phyloP scores from a whole-genome alignment of 2,888 invertebrate species.

The Zonitis immaculata region DNA sequence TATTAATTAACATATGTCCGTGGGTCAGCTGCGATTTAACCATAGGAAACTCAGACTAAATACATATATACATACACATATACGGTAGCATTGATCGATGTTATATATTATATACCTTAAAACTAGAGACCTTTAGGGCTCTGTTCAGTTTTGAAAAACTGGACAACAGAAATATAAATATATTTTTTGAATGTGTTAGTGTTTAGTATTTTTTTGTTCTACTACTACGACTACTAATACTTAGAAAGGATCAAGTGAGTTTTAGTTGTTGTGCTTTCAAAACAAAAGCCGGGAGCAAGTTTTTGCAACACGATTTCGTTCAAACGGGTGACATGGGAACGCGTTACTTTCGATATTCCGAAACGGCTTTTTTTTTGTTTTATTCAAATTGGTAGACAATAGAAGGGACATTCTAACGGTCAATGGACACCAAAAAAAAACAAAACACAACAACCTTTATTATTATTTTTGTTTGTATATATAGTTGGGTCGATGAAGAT shows the following conservation, averaged over 20 bases:
- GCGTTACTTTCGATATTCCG: conserved; percentile 18
- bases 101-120: too few species aligned
- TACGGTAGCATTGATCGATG: conserved; percentile 29
- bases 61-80: too few species aligned
- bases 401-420: conserved; percentile 6
- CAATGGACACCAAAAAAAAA: conserved; percentile 17
- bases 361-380: conserved; percentile 18
- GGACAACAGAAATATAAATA: conserved; percentile 2
- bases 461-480: too few species aligned
- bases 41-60: too few species aligned
- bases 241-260: conserved; percentile 40
- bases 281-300: conserved; percentile 39
- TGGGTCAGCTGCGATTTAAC: conserved; percentile 31
- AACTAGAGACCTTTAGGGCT: conserved; percentile 30
- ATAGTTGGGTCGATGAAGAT: neutral
- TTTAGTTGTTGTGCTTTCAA: conserved; percentile 29
- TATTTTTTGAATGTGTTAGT: neutral
- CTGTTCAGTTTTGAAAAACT: conserved; percentile 26
- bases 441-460: too few species aligned
- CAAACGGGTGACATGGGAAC: conserved; percentile 21
- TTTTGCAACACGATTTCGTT: conserved; percentile 36
- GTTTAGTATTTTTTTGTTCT: neutral
- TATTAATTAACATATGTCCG: conserved; percentile 32
- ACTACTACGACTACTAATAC: conserved; percentile 26
- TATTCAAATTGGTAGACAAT: conserved; percentile 19